Base-by-base conservation (phyloP, 1,140 invertebrate genomes). In the Lerema accius region DNA sequence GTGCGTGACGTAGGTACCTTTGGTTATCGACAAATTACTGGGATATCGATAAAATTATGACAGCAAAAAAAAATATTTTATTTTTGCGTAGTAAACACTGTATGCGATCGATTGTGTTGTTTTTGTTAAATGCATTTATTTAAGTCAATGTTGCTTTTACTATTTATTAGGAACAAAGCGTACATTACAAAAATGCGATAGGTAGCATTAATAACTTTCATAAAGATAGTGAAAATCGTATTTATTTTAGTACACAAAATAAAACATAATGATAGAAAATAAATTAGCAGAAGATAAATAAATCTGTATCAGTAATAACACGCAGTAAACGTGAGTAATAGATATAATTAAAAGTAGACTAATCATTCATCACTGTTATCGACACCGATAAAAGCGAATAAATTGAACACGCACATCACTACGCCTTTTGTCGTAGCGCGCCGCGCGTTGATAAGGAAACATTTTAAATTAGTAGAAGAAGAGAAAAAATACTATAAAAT, bases 381-480 rank as follows among this genome's bases (percentile, higher is more conserved):
- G 71, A 65, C 46, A 70, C 65, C 71, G 69, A 68, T 61, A 66
- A 65, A 43, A 63, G 19, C 19, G 19, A 28, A 19, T 43, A n/a
- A 13, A 51, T 2, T 32, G 3, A 19, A 9, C n/a, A 26, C 19
- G 43, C 37, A 19, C 79, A 84, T 58, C 84, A 26, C 84, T 86
- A 84, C 55, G 50, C 43, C 81, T 83, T 86, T 86, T 86, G 85
- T 88, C 73, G 78, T 74, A 81, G 63, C 82, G 80, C 78, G 74
- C 82, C 81, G 83, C 77, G 78, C 83, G 87, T 88, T 90, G 87
- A 90, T 90, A 90, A 88, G 85, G 77, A 84, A 88, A 87, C 87
- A 87, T 90, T 88, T 83, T 86, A 90, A 90, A 90, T 90, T 90
- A 90, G 87, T 88, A 80, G 85, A 80, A 81, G 75, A 80, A 78